These are phyloP conservation scores for Trissoscelio sp. DNA, from an alignment of 2,888 invertebrate species.

Conservation along the genomic window DNA sequence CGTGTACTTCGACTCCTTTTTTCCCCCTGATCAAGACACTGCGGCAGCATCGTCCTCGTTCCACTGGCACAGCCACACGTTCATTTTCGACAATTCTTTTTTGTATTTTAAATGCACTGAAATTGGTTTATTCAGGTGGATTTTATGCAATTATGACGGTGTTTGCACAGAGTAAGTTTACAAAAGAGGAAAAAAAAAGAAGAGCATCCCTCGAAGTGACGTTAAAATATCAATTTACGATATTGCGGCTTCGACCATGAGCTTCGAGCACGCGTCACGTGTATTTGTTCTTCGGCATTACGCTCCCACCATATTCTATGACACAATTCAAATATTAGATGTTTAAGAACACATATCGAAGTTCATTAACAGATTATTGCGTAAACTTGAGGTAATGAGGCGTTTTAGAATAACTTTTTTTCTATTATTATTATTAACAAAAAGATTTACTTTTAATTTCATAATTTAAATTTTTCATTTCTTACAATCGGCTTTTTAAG, in stretches of 20 bases:
- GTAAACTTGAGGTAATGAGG: not conserved
- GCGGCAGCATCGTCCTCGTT: not conserved
- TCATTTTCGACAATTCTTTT: not conserved
- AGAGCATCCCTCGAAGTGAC: slow-evolving; percentile 28
- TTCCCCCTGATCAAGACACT: not conserved
- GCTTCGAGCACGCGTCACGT: slow-evolving; percentile 36
- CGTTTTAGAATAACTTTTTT: too few species aligned
- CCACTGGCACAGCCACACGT: not conserved
- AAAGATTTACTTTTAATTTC: too few species aligned
- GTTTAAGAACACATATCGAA: not conserved
- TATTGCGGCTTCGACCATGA: slow-evolving; percentile 35
- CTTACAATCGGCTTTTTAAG: too few species aligned
- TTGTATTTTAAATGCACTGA: not conserved
- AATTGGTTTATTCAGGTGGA: not conserved
- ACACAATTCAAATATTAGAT: slow-evolving; percentile 25
- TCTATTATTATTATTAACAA: too few species aligned
- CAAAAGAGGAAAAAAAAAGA: not conserved
- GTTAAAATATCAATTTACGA: slow-evolving; percentile 45
- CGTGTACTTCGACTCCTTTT: slow-evolving; percentile 8
- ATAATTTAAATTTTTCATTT: too few species aligned
- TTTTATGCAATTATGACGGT: not conserved
- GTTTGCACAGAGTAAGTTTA: not conserved
- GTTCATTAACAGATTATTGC: slow-evolving; percentile 1
- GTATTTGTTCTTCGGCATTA: slow-evolving; percentile 28
- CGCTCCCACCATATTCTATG: not conserved